A percentile compares a stretch with the other conserved stretches of the same genome.
phyloP scores from a whole-genome alignment of 2,113 vertebrate species.

The Gallinago media region DNA sequence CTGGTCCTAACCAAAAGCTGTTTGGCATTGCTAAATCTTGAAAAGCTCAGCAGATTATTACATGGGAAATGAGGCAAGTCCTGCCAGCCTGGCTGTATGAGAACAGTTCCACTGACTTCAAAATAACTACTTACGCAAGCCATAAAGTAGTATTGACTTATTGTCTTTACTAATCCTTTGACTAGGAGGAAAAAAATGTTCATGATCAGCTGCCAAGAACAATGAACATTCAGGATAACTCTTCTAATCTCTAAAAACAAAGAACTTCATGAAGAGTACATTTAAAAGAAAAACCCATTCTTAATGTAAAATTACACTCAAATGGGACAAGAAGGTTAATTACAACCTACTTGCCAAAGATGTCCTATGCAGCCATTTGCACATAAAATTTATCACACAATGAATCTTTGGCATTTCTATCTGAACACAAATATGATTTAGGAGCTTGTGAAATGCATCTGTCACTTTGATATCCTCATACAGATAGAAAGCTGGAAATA shows the following conservation, averaged over 20 bases:
- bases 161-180: not conserved
- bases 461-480: not conserved
- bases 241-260: not conserved
- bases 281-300: not conserved
- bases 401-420: not conserved
- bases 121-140: not conserved
- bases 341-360: not conserved
- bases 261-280: not conserved
- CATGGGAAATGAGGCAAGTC: not conserved
- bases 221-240: not conserved
- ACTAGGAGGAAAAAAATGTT: not conserved
- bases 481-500: not conserved
- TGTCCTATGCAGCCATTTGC: not conserved
- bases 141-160: not conserved
- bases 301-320: not conserved
- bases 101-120: not conserved
- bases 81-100: not conserved
- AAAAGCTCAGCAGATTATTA: not conserved
- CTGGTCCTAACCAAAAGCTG: not conserved
- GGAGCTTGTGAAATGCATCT: not conserved
- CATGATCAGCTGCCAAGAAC: not conserved
- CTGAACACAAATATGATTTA: not conserved
- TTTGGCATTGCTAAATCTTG: not conserved
- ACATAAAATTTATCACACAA: not conserved
- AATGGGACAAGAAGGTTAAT: not conserved